Conservation (phyloP, 2,797 vertebrate genomes). For the Ciconia nigra region DNA sequence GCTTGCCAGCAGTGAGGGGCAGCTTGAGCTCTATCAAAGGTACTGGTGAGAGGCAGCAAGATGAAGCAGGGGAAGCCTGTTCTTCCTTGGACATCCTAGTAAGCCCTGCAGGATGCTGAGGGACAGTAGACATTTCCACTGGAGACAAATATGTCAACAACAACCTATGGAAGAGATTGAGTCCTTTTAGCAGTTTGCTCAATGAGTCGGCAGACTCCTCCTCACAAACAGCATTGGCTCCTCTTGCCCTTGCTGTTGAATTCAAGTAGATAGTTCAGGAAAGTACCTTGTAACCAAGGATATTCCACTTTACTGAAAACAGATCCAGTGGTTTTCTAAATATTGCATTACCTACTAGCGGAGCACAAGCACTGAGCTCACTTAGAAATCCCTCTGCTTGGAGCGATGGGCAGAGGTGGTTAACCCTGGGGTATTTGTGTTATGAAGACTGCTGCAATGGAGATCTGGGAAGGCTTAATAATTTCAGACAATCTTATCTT, state of each 20-base stretch:
- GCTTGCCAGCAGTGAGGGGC: neutral
- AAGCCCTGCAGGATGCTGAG: neutral
- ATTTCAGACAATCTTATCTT: neutral
- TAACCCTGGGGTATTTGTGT: neutral
- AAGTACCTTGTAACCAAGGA: neutral
- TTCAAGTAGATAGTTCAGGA: neutral
- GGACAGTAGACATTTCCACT: neutral
- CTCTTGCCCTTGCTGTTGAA: neutral
- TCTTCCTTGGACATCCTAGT: neutral
- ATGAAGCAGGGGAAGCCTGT: neutral
- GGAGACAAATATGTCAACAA: neutral
- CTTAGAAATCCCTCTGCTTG: neutral
- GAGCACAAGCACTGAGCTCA: neutral
- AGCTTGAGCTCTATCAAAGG: neutral
- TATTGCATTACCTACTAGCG: neutral
- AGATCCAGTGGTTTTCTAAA: neutral
- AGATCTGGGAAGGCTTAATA: neutral
- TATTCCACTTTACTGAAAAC: neutral
- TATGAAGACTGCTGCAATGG: neutral
- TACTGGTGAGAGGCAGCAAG: neutral
- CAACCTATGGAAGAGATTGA: neutral
- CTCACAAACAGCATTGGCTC: neutral
- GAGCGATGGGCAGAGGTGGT: rapidly evolving
- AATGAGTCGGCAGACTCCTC: neutral
- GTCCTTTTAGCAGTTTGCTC: neutral